A percentile compares a stretch with the other conserved stretches of the same genome.
These are phyloP conservation scores for Osedax frankpressi DNA, from an alignment of 2,888 invertebrate genomes.

Conservation along the genomic window DNA sequence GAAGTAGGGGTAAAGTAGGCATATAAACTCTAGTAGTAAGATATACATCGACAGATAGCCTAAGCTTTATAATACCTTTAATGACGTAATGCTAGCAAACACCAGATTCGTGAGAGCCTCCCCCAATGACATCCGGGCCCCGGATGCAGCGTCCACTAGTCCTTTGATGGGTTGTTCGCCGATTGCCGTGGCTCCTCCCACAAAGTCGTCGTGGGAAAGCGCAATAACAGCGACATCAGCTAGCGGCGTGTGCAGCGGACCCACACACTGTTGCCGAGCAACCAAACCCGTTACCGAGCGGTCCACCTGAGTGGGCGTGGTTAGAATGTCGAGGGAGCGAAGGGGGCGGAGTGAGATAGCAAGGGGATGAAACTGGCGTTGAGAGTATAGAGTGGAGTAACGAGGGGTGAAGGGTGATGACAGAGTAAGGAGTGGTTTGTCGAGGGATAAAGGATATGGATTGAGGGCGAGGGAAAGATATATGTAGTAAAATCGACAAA, in stretches of 20 bases:
- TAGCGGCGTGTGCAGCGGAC: constrained; percentile 85
- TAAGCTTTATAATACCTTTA: too few species aligned
- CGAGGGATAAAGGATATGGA: too few species aligned
- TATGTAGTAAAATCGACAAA: too few species aligned
- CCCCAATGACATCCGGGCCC: constrained; percentile 83
- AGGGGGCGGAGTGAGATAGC: background rate
- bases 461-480: too few species aligned
- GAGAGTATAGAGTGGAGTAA: too few species aligned
- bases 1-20: too few species aligned
- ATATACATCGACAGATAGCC: constrained; percentile 23
- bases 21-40: too few species aligned
- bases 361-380: too few species aligned
- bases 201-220: constrained; percentile 66
- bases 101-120: constrained; percentile 87
- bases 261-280: constrained; percentile 95
- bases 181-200: constrained; percentile 67
- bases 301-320: constrained; percentile 33
- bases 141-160: constrained; percentile 65
- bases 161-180: constrained; percentile 95
- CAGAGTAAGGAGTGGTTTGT: too few species aligned
- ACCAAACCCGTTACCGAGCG: constrained; percentile 84
- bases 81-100: constrained; percentile 53
- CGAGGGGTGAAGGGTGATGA: too few species aligned
- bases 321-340: background rate
- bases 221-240: constrained; percentile 80